Percentiles rank a stretch among this genome's conserved stretches.
These are phyloP conservation scores for Pachypanchax playfairii DNA, from an alignment of 2,113 vertebrate genomes.

Conservation along the genomic window DNA sequence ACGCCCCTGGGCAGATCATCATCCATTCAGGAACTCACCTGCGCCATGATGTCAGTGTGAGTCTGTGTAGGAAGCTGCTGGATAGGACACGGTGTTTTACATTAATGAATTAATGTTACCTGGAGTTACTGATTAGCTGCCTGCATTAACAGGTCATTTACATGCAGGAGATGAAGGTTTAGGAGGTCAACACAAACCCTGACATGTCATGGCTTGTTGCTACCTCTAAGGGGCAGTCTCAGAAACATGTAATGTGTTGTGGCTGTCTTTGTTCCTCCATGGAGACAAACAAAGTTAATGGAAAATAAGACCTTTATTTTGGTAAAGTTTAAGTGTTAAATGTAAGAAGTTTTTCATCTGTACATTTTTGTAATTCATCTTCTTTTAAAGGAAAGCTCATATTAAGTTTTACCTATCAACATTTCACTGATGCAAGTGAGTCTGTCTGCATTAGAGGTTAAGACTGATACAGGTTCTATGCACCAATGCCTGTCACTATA, in stretches of 20 bases:
- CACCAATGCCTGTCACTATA: too few relatives aligned
- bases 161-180: background rate
- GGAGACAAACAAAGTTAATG: too few relatives aligned
- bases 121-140: constrained; percentile 1
- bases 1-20: background rate
- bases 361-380: too few relatives aligned
- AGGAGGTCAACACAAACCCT: too few relatives aligned
- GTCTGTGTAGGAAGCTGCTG: background rate
- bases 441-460: too few relatives aligned
- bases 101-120: background rate
- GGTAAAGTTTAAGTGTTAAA: too few relatives aligned
- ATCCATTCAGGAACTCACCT: constrained; percentile 1
- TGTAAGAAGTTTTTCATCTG: too few relatives aligned
- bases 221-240: background rate
- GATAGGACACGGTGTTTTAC: background rate
- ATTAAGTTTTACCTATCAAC: too few relatives aligned
- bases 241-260: background rate
- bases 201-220: background rate
- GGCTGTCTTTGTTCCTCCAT: background rate
- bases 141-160: background rate
- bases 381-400: too few relatives aligned
- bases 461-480: too few relatives aligned
- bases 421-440: too few relatives aligned
- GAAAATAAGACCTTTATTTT: too few relatives aligned
- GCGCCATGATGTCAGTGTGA: background rate